Conservation (phyloP, 2,797 vertebrate genomes). For the Macrochelys suwanniensis region DNA sequence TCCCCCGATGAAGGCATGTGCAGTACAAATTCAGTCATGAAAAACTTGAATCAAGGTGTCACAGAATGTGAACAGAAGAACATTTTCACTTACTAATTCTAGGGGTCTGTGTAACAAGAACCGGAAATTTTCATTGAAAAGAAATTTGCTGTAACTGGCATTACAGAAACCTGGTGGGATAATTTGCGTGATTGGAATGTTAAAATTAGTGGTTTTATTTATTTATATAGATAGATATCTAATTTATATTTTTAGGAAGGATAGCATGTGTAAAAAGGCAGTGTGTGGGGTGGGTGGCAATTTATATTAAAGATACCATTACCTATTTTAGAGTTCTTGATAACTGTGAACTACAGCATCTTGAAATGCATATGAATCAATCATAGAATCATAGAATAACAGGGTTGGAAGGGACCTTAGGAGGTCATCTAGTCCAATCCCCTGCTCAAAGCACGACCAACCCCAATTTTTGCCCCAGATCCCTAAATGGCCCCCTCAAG, state of each 20-base stretch:
- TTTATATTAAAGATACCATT: neutral
- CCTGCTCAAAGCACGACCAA: too few relatives aligned
- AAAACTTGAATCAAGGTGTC: neutral
- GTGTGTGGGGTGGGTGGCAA: neutral
- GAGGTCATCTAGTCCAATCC: too few relatives aligned
- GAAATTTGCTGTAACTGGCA: too few relatives aligned
- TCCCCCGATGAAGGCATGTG: neutral
- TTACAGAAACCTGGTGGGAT: neutral
- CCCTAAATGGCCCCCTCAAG: too few relatives aligned
- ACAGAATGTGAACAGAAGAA: neutral
- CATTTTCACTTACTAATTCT: neutral
- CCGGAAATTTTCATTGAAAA: neutral
- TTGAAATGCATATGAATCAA: neutral
- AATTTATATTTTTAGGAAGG: neutral
- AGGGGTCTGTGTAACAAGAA: neutral
- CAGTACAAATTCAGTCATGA: neutral
- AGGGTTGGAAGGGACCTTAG: too few relatives aligned
- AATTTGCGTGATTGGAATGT: neutral
- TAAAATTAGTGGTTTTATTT: neutral
- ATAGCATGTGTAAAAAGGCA: neutral
- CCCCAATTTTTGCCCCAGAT: too few relatives aligned
- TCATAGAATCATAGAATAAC: neutral
- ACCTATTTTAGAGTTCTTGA: neutral
- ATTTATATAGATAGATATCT: too few relatives aligned
- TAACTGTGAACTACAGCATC: neutral